phyloP scores from a whole-genome alignment of 1,140 invertebrate genomes.

The Apis laboriosa region DNA sequence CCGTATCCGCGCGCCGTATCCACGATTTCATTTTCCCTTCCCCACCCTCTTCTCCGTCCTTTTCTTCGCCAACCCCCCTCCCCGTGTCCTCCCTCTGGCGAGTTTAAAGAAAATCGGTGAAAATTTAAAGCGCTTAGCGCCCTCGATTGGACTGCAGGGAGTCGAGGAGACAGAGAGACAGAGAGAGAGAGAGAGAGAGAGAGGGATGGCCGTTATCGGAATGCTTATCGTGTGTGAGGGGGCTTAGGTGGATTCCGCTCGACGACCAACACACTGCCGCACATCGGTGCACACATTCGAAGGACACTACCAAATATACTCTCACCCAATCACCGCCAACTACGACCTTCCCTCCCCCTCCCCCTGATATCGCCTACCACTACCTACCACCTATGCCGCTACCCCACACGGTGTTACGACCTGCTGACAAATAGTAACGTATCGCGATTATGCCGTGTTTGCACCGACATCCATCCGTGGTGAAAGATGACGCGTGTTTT shows the following conservation, averaged over 20 bases:
- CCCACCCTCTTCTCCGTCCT: conserved; percentile 34
- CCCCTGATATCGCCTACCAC: conserved; percentile 12
- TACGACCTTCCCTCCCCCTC: conserved; percentile 24
- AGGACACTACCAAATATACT: conserved; percentile 55
- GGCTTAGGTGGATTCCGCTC: conserved; percentile 77
- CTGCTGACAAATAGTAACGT: conserved; percentile 78
- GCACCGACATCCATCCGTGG: conserved; percentile 59
- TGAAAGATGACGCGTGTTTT: conserved; percentile 62
- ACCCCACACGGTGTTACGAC: conserved; percentile 45
- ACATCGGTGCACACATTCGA: conserved; percentile 23
- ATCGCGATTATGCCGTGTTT: conserved; percentile 75
- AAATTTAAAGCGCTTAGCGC: conserved; percentile 76
- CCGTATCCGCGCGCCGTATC: no score
- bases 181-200: conserved; percentile 6
- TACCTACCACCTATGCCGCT: background rate
- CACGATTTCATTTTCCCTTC: conserved; percentile 46
- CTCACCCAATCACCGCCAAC: conserved; percentile 55
- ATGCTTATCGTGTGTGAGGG: conserved; percentile 78
- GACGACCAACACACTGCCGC: conserved; percentile 59
- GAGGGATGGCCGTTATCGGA: conserved; percentile 73
- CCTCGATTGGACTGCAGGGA: conserved; percentile 14
- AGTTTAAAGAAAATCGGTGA: conserved; percentile 80
- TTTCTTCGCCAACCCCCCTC: background rate
- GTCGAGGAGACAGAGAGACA: conserved; percentile 18
- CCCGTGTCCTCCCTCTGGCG: conserved; percentile 44